Conservation (phyloP, 2,113 vertebrate genomes). For the Lates calcarifer region DNA sequence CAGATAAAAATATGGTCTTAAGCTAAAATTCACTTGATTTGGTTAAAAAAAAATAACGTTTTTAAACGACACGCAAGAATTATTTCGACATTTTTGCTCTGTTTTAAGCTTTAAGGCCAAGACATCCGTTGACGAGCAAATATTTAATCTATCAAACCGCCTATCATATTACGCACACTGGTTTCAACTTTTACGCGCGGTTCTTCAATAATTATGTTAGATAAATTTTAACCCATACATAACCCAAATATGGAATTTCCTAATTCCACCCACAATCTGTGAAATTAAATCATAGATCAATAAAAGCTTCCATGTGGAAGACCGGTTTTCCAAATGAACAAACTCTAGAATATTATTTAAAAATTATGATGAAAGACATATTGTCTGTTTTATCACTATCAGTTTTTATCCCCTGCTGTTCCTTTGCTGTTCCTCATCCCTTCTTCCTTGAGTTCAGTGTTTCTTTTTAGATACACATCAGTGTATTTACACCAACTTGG, state of each 20-base stretch:
- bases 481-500: not conserved
- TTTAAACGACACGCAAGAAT: not conserved
- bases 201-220: not conserved
- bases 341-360: not conserved
- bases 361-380: not conserved
- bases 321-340: conserved; percentile 12
- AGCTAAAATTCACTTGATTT: not conserved
- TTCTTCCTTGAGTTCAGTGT: not conserved
- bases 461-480: not conserved
- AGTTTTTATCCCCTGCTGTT: not conserved
- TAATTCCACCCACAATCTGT: not conserved
- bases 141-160: not conserved
- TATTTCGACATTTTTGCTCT: not conserved
- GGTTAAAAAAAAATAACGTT: not conserved
- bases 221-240: not conserved
- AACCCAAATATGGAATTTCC: not conserved
- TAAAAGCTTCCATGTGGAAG: not conserved
- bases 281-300: not conserved
- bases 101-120: not conserved
- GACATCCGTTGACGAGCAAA: not conserved
- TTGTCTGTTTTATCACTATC: not conserved
- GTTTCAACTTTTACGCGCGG: not conserved
- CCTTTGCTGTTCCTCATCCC: not conserved
- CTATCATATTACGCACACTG: conserved; percentile 11
- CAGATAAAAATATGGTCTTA: not conserved